Conservation (phyloP, 2,888 invertebrate species). For the Prenolepis imparis region DNA sequence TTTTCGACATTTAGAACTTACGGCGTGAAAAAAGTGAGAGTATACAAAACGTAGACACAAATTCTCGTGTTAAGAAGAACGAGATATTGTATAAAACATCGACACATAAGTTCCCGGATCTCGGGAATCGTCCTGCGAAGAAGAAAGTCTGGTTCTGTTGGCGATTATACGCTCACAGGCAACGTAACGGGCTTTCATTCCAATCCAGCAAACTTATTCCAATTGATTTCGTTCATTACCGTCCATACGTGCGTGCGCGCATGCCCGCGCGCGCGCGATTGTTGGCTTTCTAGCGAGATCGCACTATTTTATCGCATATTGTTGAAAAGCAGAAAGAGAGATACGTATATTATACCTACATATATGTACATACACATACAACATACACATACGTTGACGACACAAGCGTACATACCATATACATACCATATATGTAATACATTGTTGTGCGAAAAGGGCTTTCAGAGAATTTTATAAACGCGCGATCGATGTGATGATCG, state of each 20-base stretch:
- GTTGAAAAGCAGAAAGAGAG: conserved; percentile 68
- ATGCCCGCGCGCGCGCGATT: conserved; percentile 55
- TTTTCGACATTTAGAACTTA: conserved; percentile 37
- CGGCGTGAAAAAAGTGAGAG: neutral
- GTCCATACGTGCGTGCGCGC: conserved; percentile 71
- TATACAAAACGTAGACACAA: neutral
- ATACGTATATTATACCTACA: conserved; percentile 26
- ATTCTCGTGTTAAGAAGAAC: neutral
- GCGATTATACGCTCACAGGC: neutral
- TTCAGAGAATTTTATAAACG: conserved; percentile 78
- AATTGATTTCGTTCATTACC: conserved; percentile 75
- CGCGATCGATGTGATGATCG: conserved; percentile 69
- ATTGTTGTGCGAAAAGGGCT: conserved; percentile 69
- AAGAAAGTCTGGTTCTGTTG: neutral
- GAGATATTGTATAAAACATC: neutral
- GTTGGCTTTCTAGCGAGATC: conserved; percentile 77
- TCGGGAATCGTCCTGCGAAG: neutral
- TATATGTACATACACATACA: conserved; percentile 22
- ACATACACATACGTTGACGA: conserved; percentile 56
- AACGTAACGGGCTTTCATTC: conserved; percentile 54
- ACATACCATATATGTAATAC: conserved; percentile 49
- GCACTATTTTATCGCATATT: conserved; percentile 71
- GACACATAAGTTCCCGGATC: neutral
- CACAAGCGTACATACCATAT: conserved; percentile 48
- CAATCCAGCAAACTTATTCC: conserved; percentile 57